Conservation (phyloP, 2,113 vertebrate genomes). For the Odocoileus hemionus region DNA sequence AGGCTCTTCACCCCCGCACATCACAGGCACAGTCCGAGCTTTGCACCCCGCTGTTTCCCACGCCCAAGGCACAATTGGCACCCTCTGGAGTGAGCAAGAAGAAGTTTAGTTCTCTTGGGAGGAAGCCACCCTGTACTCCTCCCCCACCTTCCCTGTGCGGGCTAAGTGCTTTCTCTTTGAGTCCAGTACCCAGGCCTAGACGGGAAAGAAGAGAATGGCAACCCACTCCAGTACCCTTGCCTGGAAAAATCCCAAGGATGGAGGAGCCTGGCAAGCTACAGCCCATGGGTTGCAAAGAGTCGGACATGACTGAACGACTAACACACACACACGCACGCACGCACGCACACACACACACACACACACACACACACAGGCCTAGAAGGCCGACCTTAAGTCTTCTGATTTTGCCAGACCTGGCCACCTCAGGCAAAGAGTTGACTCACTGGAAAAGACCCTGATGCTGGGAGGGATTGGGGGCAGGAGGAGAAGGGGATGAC, state of each 20-base stretch:
- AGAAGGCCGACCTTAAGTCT: background rate
- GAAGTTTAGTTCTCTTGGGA: background rate
- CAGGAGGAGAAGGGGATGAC: too few species aligned
- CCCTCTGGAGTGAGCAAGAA: background rate
- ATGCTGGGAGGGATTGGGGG: too few species aligned
- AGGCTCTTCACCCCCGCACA: background rate
- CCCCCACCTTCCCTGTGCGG: fast-evolving
- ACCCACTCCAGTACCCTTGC: background rate
- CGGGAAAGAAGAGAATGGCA: background rate
- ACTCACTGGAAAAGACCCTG: too few species aligned
- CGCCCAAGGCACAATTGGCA: background rate
- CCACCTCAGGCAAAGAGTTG: too few species aligned
- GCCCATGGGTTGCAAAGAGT: background rate
- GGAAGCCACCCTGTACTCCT: background rate
- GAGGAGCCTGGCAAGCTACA: background rate
- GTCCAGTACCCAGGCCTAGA: background rate
- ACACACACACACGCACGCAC: too few species aligned
- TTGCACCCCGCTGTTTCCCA: background rate
- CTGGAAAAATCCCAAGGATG: background rate
- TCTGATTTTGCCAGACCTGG: background rate
- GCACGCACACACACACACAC: background rate
- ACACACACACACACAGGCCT: background rate
- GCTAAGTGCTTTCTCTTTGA: background rate
- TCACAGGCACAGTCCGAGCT: background rate
- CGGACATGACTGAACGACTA: background rate